phyloP scores from a whole-genome alignment of 2,113 vertebrate species.

The Pituophis catenifer region DNA sequence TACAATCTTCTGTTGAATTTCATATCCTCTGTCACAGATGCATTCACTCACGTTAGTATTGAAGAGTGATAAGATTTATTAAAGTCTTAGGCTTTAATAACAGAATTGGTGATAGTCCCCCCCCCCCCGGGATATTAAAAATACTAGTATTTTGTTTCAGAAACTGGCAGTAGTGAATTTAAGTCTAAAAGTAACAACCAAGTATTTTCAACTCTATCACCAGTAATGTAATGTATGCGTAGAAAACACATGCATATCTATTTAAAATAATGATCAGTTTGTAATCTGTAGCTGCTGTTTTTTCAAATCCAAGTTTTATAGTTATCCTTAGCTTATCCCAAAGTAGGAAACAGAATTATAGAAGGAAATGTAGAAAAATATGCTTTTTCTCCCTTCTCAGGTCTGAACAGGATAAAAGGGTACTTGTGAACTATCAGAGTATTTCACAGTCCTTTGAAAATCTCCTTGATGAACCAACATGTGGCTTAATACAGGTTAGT shows the following conservation, averaged over 20 bases:
- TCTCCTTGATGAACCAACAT: conserved; percentile 90
- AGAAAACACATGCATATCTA: background rate
- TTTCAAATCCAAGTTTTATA: background rate
- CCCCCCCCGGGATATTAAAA: conserved; percentile 54
- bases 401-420: conserved; percentile 76
- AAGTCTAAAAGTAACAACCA: background rate
- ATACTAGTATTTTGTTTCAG: conserved; percentile 60
- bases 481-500: conserved; percentile 85
- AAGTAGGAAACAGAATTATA: background rate
- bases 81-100: conserved; percentile 83
- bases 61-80: conserved; percentile 82
- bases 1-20: conserved; percentile 72
- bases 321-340: background rate
- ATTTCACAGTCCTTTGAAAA: conserved; percentile 97
- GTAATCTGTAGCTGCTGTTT: background rate
- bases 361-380: background rate
- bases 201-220: background rate
- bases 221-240: background rate
- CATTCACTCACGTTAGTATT: conserved; percentile 60
- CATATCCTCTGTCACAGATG: conserved; percentile 65
- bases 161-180: conserved; percentile 39
- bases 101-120: conserved; percentile 58
- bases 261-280: background rate
- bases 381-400: conserved; percentile 57
- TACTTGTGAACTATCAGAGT: conserved; percentile 83